phyloP scores from a whole-genome alignment of 1,140 invertebrate genomes.

The Bombus haemorrhoidalis region DNA sequence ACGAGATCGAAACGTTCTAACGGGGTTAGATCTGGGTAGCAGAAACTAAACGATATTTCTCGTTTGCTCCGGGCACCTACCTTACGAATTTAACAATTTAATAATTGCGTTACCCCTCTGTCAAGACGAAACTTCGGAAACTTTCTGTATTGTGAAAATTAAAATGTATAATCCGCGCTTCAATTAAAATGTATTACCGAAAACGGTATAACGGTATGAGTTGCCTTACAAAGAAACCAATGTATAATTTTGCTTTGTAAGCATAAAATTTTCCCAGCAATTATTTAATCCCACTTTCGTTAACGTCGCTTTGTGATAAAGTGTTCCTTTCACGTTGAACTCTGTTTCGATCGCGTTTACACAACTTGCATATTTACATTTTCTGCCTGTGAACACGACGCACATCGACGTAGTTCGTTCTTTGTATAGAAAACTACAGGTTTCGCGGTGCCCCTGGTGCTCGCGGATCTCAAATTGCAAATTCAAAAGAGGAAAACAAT shows the following conservation, averaged over 20 bases:
- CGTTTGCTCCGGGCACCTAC: background rate
- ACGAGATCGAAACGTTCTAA: background rate
- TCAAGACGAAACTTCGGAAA: background rate
- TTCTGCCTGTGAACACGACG: background rate
- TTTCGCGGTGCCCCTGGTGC: background rate
- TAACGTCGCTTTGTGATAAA: background rate
- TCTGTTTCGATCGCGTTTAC: background rate
- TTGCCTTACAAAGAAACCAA: background rate
- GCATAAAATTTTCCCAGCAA: background rate
- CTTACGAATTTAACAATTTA: background rate
- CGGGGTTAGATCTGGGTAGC: background rate
- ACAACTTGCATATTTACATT: background rate
- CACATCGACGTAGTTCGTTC: background rate
- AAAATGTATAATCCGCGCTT: background rate
- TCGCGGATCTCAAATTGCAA: background rate
- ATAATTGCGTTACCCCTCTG: background rate
- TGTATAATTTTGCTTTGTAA: background rate
- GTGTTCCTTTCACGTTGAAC: background rate
- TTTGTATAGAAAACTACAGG: background rate
- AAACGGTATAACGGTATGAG: background rate
- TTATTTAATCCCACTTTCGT: background rate
- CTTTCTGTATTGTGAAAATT: background rate
- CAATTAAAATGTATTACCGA: background rate
- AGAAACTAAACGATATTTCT: constrained; percentile 4
- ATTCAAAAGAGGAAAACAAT: constrained; percentile 13